phyloP scores from a whole-genome alignment of 1,140 invertebrate genomes.

The Bilobella aurantiaca region DNA sequence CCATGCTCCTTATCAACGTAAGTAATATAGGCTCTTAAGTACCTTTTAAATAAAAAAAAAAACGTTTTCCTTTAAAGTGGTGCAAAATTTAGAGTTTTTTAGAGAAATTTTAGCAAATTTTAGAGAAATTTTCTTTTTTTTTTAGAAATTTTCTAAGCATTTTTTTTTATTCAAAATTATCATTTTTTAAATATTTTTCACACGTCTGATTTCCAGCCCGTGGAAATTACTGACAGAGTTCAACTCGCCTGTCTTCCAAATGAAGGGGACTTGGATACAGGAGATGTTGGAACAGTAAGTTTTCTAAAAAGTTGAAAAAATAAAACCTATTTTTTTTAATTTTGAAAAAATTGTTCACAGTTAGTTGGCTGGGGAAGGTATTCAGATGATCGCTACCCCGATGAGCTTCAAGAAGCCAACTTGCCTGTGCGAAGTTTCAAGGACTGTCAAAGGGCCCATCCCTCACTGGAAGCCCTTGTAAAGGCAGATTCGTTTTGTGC shows the following conservation, averaged over 20 bases:
- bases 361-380: conserved; percentile 13
- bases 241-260: background rate
- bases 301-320: background rate
- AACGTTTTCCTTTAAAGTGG: too few species aligned
- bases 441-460: background rate
- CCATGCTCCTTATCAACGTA: background rate
- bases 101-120: too few species aligned
- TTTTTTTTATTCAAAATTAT: background rate
- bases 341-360: too few species aligned
- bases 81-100: too few species aligned
- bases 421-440: conserved; percentile 7
- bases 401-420: conserved; percentile 17
- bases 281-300: conserved; percentile 6
- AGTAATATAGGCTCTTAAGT: background rate
- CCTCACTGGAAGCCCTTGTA: conserved; percentile 1
- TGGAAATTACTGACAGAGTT: conserved; percentile 11
- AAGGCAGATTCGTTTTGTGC: conserved; percentile 16
- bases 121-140: background rate
- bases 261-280: background rate
- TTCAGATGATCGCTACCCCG: conserved; percentile 8
- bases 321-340: background rate
- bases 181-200: too few species aligned
- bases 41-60: too few species aligned
- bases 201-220: too few species aligned
- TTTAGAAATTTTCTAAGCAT: background rate